Percentiles rank a stretch among this genome's conserved stretches.
Conservation (phyloP, 2,888 invertebrate species). For the Cistogaster globosa region DNA sequence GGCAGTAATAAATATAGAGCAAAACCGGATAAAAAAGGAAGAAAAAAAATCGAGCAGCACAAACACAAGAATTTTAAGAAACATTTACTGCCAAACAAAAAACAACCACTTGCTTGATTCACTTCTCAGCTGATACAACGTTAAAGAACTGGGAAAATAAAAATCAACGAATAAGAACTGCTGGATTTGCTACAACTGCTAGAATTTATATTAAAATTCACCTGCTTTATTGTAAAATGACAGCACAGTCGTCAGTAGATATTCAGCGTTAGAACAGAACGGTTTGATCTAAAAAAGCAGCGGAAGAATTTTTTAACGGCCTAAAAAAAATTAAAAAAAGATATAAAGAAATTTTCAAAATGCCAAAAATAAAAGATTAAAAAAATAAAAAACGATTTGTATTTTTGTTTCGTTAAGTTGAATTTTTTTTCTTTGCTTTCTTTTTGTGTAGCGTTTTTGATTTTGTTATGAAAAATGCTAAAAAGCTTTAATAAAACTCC, state of each 20-base stretch:
- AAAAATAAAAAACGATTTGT: constrained; percentile 19
- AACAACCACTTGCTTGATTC: constrained; percentile 73
- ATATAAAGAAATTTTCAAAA: neutral
- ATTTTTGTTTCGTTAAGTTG: constrained; percentile 43
- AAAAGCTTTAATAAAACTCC: neutral
- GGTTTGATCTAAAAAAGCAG: constrained; percentile 50
- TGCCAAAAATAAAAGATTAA: constrained; percentile 33
- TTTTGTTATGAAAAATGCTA: too few relatives aligned
- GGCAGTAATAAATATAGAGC: constrained; percentile 43
- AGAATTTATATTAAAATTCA: constrained; percentile 34
- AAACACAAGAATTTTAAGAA: neutral
- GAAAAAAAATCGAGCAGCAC: constrained; percentile 39
- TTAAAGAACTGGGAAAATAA: constrained; percentile 38
- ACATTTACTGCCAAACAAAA: constrained; percentile 4
- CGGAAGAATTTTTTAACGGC: constrained; percentile 4
- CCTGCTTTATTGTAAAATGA: constrained; percentile 1
- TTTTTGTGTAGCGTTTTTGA: neutral
- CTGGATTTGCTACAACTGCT: constrained; percentile 70
- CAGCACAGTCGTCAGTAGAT: constrained; percentile 58
- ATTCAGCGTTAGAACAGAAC: constrained; percentile 65
- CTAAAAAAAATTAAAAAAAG: neutral
- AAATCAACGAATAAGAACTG: constrained; percentile 45
- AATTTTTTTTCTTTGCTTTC: constrained; percentile 28
- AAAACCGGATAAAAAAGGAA: constrained; percentile 29
- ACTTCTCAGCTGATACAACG: constrained; percentile 54